phyloP scores from a whole-genome alignment of 2,888 invertebrate species.

The Deroplatys truncata region DNA sequence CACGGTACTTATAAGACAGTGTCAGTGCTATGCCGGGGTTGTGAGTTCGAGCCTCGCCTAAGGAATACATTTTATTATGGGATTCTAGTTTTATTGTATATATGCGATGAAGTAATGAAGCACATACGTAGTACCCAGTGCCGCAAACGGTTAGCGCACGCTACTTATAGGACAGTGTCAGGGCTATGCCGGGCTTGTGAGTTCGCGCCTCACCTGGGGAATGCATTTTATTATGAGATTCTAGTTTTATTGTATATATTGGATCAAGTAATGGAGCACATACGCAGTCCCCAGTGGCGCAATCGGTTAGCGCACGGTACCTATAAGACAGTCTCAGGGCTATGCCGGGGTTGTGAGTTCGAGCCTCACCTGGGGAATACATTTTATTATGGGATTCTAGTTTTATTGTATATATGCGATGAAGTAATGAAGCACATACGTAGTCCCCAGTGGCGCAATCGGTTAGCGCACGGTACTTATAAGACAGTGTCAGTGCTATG shows the following conservation, averaged over 20 bases:
- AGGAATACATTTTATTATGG: slow-evolving; percentile 39
- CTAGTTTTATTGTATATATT: too few species aligned
- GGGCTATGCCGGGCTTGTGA: slow-evolving; percentile 84
- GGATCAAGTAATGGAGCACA: too few species aligned
- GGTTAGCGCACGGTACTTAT: slow-evolving; percentile 33
- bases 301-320: slow-evolving; percentile 33
- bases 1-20: slow-evolving; percentile 31
- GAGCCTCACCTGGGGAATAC: slow-evolving; percentile 89
- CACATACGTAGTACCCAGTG: too few species aligned
- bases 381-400: too few species aligned
- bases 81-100: too few species aligned
- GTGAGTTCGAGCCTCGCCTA: slow-evolving; percentile 99
- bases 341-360: slow-evolving; percentile 99
- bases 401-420: too few species aligned
- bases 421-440: too few species aligned
- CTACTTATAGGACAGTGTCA: not conserved
- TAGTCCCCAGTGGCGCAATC: slow-evolving; percentile 31
- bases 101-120: too few species aligned
- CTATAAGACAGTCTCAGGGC: slow-evolving; percentile 52
- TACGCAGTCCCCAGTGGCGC: slow-evolving; percentile 31
- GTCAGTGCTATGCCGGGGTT: slow-evolving; percentile 93
- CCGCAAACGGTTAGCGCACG: slow-evolving; percentile 25
- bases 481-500: slow-evolving; percentile 65
- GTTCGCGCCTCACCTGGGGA: too few species aligned
- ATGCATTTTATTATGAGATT: too few species aligned